These are phyloP conservation scores for Lamprotornis superbus DNA, from an alignment of 2,113 vertebrate species.

Conservation along the genomic window DNA sequence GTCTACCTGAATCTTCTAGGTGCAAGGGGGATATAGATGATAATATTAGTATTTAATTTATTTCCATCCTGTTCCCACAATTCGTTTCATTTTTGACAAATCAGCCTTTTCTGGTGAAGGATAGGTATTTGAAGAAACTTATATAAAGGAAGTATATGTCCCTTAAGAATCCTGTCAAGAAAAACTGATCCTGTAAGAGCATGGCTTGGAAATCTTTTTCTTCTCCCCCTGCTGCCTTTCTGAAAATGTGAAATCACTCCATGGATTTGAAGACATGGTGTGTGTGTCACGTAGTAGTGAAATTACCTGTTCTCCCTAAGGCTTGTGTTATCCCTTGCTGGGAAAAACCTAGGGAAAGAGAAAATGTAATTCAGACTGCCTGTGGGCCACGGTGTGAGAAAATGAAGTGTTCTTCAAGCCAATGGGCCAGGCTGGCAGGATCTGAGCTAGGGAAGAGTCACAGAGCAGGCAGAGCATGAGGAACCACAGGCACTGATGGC, in stretches of 20 bases:
- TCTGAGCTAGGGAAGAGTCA: neutral
- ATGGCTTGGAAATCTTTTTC: neutral
- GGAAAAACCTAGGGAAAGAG: neutral
- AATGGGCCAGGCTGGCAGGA: neutral
- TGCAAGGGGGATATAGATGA: neutral
- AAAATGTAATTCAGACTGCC: neutral
- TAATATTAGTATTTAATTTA: neutral
- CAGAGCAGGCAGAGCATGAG: neutral
- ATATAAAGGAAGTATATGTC: neutral
- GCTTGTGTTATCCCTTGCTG: conserved; percentile 9
- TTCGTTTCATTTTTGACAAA: neutral
- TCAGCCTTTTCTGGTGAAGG: neutral
- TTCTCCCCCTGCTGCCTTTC: neutral
- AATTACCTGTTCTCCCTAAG: conserved; percentile 38
- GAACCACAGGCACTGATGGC: neutral
- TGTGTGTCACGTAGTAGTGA: neutral
- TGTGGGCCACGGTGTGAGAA: neutral
- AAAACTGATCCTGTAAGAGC: neutral
- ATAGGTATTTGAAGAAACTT: neutral
- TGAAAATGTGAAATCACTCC: neutral
- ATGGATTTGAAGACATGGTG: neutral
- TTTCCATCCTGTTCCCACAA: neutral
- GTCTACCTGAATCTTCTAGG: neutral
- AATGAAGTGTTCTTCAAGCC: neutral
- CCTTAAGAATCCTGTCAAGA: neutral